These are phyloP conservation scores for Archegozetes longisetosus DNA, from an alignment of 1,140 invertebrate genomes.

Conservation along the genomic window DNA sequence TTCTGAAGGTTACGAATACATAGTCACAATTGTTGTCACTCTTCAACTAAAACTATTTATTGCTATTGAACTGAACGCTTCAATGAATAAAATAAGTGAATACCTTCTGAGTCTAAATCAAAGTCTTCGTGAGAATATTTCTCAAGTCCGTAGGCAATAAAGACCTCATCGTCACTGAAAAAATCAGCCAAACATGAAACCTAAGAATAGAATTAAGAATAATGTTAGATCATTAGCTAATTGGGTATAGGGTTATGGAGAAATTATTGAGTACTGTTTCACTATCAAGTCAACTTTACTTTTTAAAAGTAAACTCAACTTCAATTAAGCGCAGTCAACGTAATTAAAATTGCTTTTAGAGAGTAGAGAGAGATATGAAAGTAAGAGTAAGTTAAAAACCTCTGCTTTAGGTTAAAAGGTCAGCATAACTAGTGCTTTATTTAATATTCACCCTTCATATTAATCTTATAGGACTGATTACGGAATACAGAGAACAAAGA, in stretches of 20 bases:
- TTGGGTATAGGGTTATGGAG: too few species aligned
- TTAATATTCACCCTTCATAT: not conserved
- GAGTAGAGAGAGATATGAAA: too few species aligned
- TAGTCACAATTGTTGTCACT: not conserved
- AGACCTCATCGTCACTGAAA: conserved; percentile 63
- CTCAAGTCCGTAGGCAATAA: conserved; percentile 83
- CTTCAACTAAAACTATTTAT: not conserved
- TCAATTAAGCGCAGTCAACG: too few species aligned
- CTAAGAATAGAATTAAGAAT: conserved; percentile 25
- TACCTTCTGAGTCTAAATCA: conserved; percentile 70
- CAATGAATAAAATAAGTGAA: not conserved
- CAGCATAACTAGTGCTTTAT: not conserved
- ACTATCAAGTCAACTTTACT: too few species aligned
- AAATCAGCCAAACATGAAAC: conserved; percentile 60
- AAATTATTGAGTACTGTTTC: too few species aligned
- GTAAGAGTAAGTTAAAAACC: too few species aligned
- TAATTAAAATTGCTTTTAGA: too few species aligned
- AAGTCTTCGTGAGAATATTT: conserved; percentile 68
- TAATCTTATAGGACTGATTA: not conserved
- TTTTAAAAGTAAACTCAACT: too few species aligned
- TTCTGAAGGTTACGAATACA: too few species aligned
- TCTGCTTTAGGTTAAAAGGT: not conserved
- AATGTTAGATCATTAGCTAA: not conserved
- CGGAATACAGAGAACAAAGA: too few species aligned
- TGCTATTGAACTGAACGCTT: not conserved